Evolutionary conservation across 1,140 invertebrate species (phyloP).

Genomic region (Aphaenogaster floridana): DNA sequence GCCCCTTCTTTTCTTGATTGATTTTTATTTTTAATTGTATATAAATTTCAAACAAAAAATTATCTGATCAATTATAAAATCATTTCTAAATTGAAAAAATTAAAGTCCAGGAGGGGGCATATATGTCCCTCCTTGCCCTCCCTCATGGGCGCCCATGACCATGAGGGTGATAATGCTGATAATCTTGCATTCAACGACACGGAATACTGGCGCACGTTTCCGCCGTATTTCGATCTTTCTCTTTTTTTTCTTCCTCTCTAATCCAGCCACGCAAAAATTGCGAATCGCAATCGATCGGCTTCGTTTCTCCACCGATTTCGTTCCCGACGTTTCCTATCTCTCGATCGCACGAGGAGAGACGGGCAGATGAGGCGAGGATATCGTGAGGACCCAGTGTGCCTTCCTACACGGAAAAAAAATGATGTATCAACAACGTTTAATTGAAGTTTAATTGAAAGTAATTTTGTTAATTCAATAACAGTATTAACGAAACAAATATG

Average conservation of each 20-base stretch:
- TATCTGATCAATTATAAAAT: no score
- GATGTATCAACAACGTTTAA: no score
- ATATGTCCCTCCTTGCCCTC: no score
- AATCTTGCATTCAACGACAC: constrained; percentile 15
- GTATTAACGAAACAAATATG: no score
- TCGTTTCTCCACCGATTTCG: not conserved
- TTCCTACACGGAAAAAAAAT: constrained; percentile 23
- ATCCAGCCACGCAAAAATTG: not conserved
- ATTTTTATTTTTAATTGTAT: no score
- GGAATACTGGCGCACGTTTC: not conserved
- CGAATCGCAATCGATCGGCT: not conserved
- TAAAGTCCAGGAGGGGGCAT: no score
- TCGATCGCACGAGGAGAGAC: not conserved
- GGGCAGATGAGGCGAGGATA: not conserved
- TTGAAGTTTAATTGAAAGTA: no score
- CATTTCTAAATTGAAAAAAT: no score
- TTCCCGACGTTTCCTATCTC: not conserved
- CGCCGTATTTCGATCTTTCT: not conserved
- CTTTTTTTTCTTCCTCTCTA: not conserved
- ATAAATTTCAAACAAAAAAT: no score
- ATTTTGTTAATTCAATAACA: no score
- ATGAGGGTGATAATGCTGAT: not conserved
- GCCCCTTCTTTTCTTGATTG: no score
- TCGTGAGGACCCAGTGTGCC: constrained; percentile 28
- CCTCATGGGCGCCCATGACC: no score